Conservation (phyloP, 2,888 invertebrate genomes). For the Scaptomyza tumidula region DNA sequence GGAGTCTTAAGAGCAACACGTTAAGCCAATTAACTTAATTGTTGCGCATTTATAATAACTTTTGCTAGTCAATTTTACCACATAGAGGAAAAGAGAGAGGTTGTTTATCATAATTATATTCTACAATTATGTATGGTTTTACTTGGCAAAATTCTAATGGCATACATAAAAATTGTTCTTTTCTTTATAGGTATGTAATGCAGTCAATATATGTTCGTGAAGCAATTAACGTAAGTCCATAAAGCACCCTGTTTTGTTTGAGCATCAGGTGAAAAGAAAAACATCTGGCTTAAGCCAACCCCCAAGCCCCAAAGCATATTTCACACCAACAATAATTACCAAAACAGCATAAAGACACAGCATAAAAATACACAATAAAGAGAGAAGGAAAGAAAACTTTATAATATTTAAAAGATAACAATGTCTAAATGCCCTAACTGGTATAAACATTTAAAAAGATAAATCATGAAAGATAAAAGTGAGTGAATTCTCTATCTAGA, state of each 20-base stretch:
- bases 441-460: background rate
- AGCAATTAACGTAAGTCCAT: slow-evolving; percentile 52
- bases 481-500: background rate
- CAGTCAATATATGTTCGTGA: slow-evolving; percentile 8
- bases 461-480: background rate
- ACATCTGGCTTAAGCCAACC: slow-evolving; percentile 46
- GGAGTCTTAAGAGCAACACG: slow-evolving; percentile 35
- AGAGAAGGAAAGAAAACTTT: background rate
- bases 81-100: too few relatives aligned
- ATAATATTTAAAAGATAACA: too few relatives aligned
- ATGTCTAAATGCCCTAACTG: slow-evolving; percentile 13
- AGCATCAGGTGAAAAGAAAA: slow-evolving; percentile 37
- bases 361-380: slow-evolving; percentile 34
- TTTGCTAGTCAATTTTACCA: too few relatives aligned
- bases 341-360: slow-evolving; percentile 44
- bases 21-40: slow-evolving; percentile 64
- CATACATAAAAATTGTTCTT: slow-evolving; percentile 9
- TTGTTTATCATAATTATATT: slow-evolving; percentile 24
- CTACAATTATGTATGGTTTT: slow-evolving; percentile 6
- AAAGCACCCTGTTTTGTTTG: slow-evolving; percentile 23
- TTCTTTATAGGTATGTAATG: slow-evolving; percentile 61
- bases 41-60: slow-evolving; percentile 56
- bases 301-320: slow-evolving; percentile 54
- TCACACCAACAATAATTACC: slow-evolving; percentile 67
- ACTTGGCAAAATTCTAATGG: background rate